Base-by-base conservation (phyloP, 2,888 invertebrate genomes). In the Hypena proboscidalis region DNA sequence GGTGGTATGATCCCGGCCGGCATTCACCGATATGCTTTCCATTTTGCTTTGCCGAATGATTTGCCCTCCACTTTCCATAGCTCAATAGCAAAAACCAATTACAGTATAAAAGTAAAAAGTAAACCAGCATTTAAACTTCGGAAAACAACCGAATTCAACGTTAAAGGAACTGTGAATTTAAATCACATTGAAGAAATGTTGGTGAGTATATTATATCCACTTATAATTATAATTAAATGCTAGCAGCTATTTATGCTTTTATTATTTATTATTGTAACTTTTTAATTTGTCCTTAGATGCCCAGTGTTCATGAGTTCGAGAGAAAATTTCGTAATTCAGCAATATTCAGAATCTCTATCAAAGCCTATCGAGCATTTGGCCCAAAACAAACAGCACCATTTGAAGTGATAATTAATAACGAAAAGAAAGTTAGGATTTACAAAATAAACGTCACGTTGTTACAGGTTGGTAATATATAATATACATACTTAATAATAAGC, bases 41-140 rank as follows among this genome's bases (percentile, higher is more conserved):
- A 88, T 53, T 88, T 90, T 45, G 68, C 70, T 3, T 44, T 90
- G 26, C 86, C 88, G 1, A 58, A 61, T 10, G 80, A 88, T 55
- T 61, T 88, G 37, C 89, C 89, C 0, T 81, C 89, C 6, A 74
- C 76, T 17, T 88, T 85, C 53, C 71, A 78, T 58, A 84, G 82
- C 59, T 79, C 83, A 0, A 64, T 85, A 20, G 88, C 81, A 1
- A 81, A 75, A 67, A 78, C 85, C 0, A 48, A 57, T 14, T 90
- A 90, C 57, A 62, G 45, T 19, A 67, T 88, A n/a, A 78, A 76
- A 66, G 67, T 90, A 7, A 73, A 72, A 48, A 78, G 80, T 43
- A 83, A 79, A 58, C 76, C 75, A 1, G 38, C 56, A 0, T 79
- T 62, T 22, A 79, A 72, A 49, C 57, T 77, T 0, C 74, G 57